Base-by-base conservation (phyloP, 37 sponge, comb jelly and placozoan species). In the Petrosia ficiformis region DNA sequence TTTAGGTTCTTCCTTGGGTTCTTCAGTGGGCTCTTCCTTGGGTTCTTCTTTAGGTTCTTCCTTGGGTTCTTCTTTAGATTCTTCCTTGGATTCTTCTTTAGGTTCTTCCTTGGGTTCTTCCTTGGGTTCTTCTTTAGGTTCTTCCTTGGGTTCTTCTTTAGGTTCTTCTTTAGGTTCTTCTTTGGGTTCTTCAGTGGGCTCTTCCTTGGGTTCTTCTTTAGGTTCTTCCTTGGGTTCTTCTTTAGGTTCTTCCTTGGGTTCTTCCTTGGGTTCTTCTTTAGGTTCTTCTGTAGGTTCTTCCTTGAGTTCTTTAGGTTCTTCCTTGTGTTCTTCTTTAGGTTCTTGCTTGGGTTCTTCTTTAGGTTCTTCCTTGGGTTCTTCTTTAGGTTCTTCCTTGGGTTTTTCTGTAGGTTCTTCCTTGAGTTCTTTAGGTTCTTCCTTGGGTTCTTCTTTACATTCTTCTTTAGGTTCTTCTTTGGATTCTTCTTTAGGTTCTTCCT, bases 331-430 rank as follows among this genome's bases (percentile, higher is more conserved):
- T 22, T 26, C 35, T 30, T 24, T 4, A 2, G 74, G 58, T 52
- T 73, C 74, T 3, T 31, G 32, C 30, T 16, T 57, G 19, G 44
- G 57, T 59, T 73, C 48, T 71, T 43, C 72, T 71, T 36, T 34
- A n/a, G 25, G 29, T 34, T 75, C 76, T 35, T 75, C 76, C 38
- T 32, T 56, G 34, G 76, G 40, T 32, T 74, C 74, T 31, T 59
- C 65, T 48, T 44, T 3, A 4, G 59, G 4, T 8, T 40, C 6
- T 52, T 73, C 74, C 4, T 31, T 25, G 26, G 74, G 58, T 52
- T 59, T 42, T 48, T 44, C 35, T 2, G 35, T 11, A 3, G 74
- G 58, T 19, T 73, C 74, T 3, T 31, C 57, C n/a, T n/a, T n/a
- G n/a, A n/a, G n/a, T 29, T 57, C 5, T 52, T 16, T 57, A n/a